A percentile compares a stretch with the other conserved stretches of the same genome.
Evolutionary conservation across 2,797 vertebrate species (phyloP).

Genomic region (Discoglossus pictus): DNA sequence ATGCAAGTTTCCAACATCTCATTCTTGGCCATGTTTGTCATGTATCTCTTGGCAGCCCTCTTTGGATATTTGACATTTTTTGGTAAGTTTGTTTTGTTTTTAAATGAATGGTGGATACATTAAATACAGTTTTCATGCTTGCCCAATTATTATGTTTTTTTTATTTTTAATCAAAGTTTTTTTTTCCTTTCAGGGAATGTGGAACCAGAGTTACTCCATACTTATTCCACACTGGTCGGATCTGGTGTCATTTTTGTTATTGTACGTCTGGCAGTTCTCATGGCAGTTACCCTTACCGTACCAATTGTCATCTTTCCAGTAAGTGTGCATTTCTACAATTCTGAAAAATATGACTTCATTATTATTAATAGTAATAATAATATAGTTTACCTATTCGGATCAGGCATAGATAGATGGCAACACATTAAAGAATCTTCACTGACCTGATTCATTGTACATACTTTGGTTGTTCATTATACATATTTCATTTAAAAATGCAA

Average conservation of each 20-base stretch:
- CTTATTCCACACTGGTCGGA: slow-evolving; percentile 81
- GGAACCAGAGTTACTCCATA: slow-evolving; percentile 90
- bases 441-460: too few relatives aligned
- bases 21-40: slow-evolving; percentile 94
- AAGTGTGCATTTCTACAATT: slow-evolving; percentile 66
- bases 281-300: slow-evolving; percentile 93
- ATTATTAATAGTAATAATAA: too few relatives aligned
- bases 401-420: neutral
- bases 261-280: slow-evolving; percentile 90
- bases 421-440: too few relatives aligned
- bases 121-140: neutral
- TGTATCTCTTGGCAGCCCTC: slow-evolving; percentile 94
- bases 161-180: neutral
- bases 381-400: too few relatives aligned
- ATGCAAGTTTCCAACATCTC: slow-evolving; percentile 94
- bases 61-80: slow-evolving; percentile 98
- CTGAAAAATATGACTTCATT: too few relatives aligned
- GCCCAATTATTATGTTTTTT: neutral
- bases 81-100: slow-evolving; percentile 70
- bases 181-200: slow-evolving; percentile 70
- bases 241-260: slow-evolving; percentile 84
- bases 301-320: slow-evolving; percentile 97
- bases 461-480: too few relatives aligned
- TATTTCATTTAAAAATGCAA: too few relatives aligned
- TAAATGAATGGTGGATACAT: too few relatives aligned